These are phyloP conservation scores for Automeris io DNA, from an alignment of 2,888 invertebrate species.

Conservation along the genomic window DNA sequence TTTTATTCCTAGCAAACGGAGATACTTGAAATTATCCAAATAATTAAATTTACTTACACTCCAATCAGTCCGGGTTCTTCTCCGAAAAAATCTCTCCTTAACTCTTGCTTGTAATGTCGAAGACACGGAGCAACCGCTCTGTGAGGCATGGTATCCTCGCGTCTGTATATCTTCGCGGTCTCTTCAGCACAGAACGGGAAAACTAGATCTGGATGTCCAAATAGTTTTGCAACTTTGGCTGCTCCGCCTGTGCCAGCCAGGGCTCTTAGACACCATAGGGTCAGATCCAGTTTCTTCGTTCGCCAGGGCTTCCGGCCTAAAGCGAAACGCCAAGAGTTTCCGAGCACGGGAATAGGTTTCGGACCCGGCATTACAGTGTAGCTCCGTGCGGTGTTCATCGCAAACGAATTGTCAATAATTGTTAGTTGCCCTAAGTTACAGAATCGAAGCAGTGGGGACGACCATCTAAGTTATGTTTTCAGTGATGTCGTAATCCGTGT, in stretches of 20 bases:
- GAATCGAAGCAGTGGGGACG: constrained; percentile 52
- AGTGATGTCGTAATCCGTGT: constrained; percentile 53
- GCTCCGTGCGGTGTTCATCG: constrained; percentile 61
- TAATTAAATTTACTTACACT: constrained; percentile 76
- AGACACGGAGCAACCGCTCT: constrained; percentile 85
- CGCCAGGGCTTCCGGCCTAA: constrained; percentile 66
- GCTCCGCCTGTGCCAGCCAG: constrained; percentile 71
- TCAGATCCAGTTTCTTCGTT: constrained; percentile 74
- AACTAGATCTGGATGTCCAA: constrained; percentile 86
- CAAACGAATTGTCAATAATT: constrained; percentile 44
- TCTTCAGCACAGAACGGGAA: constrained; percentile 85
- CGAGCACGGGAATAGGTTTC: constrained; percentile 82
- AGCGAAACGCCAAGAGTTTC: constrained; percentile 89
- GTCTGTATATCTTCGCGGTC: constrained; percentile 82
- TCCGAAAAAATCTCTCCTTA: constrained; percentile 83
- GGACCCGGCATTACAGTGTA: constrained; percentile 86
- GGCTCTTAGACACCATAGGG: constrained; percentile 67
- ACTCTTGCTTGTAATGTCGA: constrained; percentile 82
- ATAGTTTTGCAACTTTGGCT: constrained; percentile 80
- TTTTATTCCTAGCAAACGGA: background rate
- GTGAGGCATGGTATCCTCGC: constrained; percentile 83
- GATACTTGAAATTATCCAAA: background rate
- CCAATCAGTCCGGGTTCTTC: constrained; percentile 85
- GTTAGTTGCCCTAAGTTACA: too few relatives aligned
- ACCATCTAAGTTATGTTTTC: constrained; percentile 52